Evolutionary conservation across 2,113 vertebrate species (phyloP), one percentile per base, ranked within the genome.

Genomic region (Lagopus leucura): DNA sequence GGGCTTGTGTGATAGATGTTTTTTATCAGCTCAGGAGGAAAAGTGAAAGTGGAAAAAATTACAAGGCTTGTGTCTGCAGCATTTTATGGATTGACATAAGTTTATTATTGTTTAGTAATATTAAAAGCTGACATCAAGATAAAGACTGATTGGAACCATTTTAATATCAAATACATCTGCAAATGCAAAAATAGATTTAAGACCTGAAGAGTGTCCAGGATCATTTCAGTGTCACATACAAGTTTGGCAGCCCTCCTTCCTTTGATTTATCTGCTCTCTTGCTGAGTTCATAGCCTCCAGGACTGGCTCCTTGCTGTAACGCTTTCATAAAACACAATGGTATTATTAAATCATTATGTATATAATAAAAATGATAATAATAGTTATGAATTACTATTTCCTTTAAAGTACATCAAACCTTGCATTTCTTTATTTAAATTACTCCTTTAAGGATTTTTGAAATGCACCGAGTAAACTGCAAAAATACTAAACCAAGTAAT

Each of bases 221-320:
- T 81, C 60, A 87, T 93, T 96, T 96, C 86, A 93, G n/a, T 86
- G 86, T 91, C 73, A 90, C 7, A 10, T 83, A 57, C 47, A 67
- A 92, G 61, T 86, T 85, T 97, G 94, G 65, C 84, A 95, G 52
- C 54, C 36, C 24, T 96, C n/a, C 71, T 89, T 82, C 50, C 67
- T 91, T 89, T 95, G 73, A 84, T 94, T 96, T 96, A 85, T 95
- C 92, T 93, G 48, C 48, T 89, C 72, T 94, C 81, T 57, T 90
- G 60, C 89, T 86, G 82, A 90, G 75, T 71, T 54, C 36, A 43
- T 45, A 85, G 89, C 72, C 55, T 89, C 55, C 74, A 85, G 78
- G 84, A 73, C 63, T 82, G 86, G 58, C 30, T 94, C 54, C 63
- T 82, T 87, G 54, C 63, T 94, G 48, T 43, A 36, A 61, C 32